These are phyloP conservation scores for Rallus crepitans DNA, from an alignment of 2,797 vertebrate species.

Conservation along the genomic window DNA sequence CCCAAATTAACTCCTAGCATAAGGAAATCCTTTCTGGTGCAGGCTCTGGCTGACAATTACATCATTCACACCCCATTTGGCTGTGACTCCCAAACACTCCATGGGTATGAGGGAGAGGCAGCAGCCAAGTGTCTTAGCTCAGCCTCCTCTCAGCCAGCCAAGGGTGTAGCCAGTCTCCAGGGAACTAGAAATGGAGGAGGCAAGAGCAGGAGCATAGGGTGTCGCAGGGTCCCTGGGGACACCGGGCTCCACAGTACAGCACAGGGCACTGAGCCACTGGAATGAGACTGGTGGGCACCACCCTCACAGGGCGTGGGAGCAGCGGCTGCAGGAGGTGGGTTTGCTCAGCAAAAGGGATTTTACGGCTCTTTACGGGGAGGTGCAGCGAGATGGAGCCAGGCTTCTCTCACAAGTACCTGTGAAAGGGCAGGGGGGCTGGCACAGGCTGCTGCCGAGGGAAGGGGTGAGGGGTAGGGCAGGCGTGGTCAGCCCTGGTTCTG, in stretches of 20 bases:
- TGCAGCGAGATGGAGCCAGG: background rate
- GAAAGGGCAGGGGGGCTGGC: background rate
- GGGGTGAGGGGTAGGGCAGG: background rate
- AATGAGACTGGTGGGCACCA: background rate
- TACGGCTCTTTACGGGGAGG: background rate
- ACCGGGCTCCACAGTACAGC: background rate
- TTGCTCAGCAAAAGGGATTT: background rate
- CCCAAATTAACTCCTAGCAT: background rate
- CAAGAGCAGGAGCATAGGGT: background rate
- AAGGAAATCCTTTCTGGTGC: background rate
- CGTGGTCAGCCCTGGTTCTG: background rate
- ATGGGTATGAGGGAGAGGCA: background rate
- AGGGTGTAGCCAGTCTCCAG: background rate
- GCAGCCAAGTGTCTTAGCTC: background rate
- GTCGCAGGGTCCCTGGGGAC: background rate
- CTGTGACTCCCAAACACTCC: background rate
- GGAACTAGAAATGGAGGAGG: background rate
- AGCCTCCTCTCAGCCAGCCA: background rate
- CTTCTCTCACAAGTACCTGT: background rate
- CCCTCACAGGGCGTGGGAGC: accelerated
- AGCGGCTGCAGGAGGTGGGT: background rate
- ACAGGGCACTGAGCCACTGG: background rate
- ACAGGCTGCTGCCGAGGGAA: background rate
- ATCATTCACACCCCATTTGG: accelerated
- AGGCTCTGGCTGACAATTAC: background rate